These are phyloP conservation scores for Ophion slaviceki DNA, from an alignment of 2,888 invertebrate genomes.

Conservation along the genomic window DNA sequence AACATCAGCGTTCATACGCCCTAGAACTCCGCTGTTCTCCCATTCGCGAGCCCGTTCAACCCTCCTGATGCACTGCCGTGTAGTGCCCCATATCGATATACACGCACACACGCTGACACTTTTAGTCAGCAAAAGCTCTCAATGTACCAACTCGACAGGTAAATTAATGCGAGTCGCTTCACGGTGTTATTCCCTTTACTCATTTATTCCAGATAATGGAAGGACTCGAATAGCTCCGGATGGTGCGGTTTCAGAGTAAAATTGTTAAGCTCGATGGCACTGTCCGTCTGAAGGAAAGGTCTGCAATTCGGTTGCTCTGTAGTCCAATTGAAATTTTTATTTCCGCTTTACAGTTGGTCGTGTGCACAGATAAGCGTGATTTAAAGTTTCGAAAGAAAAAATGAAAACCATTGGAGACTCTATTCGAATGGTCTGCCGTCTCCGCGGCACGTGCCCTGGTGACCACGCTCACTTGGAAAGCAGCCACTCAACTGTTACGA, in stretches of 20 bases:
- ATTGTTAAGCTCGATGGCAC: too few species aligned
- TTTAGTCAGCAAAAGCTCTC: neutral
- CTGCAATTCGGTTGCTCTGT: slow-evolving; percentile 1
- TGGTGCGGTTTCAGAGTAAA: neutral
- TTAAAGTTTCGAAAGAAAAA: slow-evolving; percentile 5
- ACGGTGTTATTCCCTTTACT: neutral
- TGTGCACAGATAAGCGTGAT: neutral
- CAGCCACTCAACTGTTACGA: slow-evolving; percentile 9
- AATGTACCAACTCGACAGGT: neutral
- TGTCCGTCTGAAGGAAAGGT: too few species aligned
- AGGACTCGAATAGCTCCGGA: neutral
- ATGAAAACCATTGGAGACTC: slow-evolving; percentile 20
- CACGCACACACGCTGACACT: neutral
- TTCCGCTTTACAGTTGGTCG: too few species aligned
- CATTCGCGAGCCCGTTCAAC: slow-evolving; percentile 40
- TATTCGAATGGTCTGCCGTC: slow-evolving; percentile 18
- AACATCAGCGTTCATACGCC: slow-evolving; percentile 46
- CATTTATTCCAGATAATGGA: neutral
- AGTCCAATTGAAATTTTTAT: too few species aligned
- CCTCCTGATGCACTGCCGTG: neutral
- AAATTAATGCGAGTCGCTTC: neutral
- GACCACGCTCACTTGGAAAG: slow-evolving; percentile 23
- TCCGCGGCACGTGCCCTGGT: slow-evolving; percentile 18
- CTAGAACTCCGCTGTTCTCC: slow-evolving; percentile 28
- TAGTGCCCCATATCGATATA: slow-evolving; percentile 5